Base-by-base conservation (phyloP, 2,797 vertebrate species). In the Liparis tanakae region DNA sequence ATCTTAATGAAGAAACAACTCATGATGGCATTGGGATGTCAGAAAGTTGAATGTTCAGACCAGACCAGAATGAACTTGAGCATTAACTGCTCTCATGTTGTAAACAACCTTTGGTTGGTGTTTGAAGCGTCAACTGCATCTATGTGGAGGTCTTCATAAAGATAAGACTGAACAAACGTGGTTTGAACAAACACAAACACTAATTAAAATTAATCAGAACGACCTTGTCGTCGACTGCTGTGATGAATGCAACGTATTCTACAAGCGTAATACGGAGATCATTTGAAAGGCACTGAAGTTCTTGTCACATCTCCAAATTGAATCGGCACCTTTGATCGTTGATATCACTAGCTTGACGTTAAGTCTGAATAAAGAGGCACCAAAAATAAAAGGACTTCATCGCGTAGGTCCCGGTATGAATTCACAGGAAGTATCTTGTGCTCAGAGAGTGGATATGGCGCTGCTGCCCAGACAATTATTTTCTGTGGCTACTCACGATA, bases 271-370 rank as follows among this genome's bases (percentile, higher is more conserved):
- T 34, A 15, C 1, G 9, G 15, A 53, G 18, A 58, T 8, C 2
- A 25, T 73, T 67, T 61, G 8, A 78, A 62, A 54, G 2, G 25
- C 0, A 7, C 33, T 43, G 63, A 80, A 43, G 44, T 12, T 77
- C 17, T 48, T 56, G 6, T 55, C 44, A 34, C 20, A 74, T 53
- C 64, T 62, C 15, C 20, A 50, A 53, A 74, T 70, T 61, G 6
- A 54, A 53, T 54, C 43, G 37, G 15, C 2, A 30, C 12, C 22
- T 25, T 66, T 61, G 55, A 61, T 17, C 9, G 57, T 0, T 2
- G 74, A 69, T 62, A 13, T 41, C n/a, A 65, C 37, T 37, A 41
- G 41, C 34, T 64, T 63, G n/a, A 64, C 25, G 33, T 15, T 50
- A 37, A 15, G n/a, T 34, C 30, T 72, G 12, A 39, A 69, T 58